Conservation (phyloP, 2,113 vertebrate genomes). For the Coptodon bakossiorum region DNA sequence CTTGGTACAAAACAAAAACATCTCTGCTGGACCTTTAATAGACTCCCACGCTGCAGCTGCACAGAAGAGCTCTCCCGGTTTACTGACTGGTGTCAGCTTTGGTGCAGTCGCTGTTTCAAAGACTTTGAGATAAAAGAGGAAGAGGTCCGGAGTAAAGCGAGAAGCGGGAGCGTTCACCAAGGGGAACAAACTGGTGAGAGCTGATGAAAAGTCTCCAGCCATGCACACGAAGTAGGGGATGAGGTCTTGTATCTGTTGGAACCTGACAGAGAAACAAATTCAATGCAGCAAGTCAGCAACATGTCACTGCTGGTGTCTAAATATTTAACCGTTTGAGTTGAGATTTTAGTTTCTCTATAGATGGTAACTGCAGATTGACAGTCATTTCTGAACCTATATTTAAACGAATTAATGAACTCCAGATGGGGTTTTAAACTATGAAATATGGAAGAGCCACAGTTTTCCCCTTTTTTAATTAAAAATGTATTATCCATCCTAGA, state of each 20-base stretch:
- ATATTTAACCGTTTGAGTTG: not conserved
- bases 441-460: not conserved
- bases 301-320: not conserved
- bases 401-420: not conserved
- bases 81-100: not conserved
- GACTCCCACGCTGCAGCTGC: conserved; percentile 31
- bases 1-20: not conserved
- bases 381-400: not conserved
- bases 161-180: not conserved
- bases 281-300: not conserved
- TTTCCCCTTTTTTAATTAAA: not conserved
- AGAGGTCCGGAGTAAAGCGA: conserved; percentile 40
- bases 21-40: conserved; percentile 29
- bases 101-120: conserved; percentile 56
- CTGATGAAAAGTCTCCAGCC: conserved; percentile 30
- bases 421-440: not conserved
- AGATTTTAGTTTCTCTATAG: not conserved
- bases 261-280: not conserved
- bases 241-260: conserved; percentile 37
- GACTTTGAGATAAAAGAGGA: conserved; percentile 55
- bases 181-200: conserved; percentile 19
- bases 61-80: not conserved
- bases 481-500: not conserved
- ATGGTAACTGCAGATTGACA: not conserved
- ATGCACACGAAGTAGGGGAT: conserved; percentile 57